Percentiles rank a stretch among this genome's conserved stretches.
Conservation (phyloP, 2,888 invertebrate species). For the Rutpela maculata region DNA sequence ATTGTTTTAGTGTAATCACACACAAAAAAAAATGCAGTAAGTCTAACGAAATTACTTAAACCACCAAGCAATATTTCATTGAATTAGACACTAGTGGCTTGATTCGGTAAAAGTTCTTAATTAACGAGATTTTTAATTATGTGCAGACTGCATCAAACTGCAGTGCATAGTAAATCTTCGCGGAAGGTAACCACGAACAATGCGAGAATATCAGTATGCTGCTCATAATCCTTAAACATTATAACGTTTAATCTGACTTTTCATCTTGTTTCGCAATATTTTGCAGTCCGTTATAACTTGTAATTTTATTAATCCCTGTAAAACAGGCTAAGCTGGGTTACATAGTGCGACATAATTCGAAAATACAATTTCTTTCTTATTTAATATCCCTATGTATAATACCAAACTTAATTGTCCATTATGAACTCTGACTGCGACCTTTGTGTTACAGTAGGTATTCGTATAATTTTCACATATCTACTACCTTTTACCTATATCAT, state of each 20-base stretch:
- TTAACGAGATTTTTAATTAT: conserved; percentile 29
- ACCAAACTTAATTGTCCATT: no score
- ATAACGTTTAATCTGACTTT: conserved; percentile 25
- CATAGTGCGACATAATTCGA: not conserved
- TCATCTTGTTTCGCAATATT: conserved; percentile 19
- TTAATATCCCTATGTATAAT: no score
- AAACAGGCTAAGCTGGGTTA: not conserved
- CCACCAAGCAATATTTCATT: not conserved
- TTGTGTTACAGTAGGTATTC: no score
- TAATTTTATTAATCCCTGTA: conserved; percentile 4
- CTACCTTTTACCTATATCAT: no score
- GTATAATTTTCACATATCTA: no score
- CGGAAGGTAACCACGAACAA: conserved; percentile 45
- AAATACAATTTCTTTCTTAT: not conserved
- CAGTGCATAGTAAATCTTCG: conserved; percentile 43
- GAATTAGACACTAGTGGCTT: not conserved
- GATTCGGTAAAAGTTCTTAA: not conserved
- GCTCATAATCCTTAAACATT: conserved; percentile 46
- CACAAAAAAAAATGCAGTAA: no score
- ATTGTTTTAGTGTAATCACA: no score
- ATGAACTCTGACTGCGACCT: no score
- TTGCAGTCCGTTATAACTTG: not conserved
- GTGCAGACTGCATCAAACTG: conserved; percentile 33
- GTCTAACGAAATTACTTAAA: not conserved
- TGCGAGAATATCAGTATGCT: conserved; percentile 43